These are phyloP conservation scores for Abscondita cerata DNA, from an alignment of 2,888 invertebrate genomes.

Conservation along the genomic window DNA sequence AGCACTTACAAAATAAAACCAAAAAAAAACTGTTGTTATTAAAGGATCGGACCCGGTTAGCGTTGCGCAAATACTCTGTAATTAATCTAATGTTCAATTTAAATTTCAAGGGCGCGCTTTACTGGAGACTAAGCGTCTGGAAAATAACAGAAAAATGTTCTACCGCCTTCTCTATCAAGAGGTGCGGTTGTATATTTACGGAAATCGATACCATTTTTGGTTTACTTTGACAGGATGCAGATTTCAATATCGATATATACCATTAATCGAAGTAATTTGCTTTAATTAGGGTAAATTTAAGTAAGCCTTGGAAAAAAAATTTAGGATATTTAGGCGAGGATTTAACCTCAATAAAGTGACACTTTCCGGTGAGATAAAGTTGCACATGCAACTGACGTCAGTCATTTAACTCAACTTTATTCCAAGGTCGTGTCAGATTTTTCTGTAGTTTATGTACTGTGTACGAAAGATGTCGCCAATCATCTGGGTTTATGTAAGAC, in stretches of 20 bases:
- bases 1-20: too few relatives aligned
- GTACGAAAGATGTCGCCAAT: too few relatives aligned
- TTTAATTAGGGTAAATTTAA: too few relatives aligned
- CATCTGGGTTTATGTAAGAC: background rate
- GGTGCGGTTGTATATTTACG: constrained; percentile 8
- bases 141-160: constrained; percentile 42
- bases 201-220: constrained; percentile 3
- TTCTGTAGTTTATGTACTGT: too few relatives aligned
- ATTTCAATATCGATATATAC: too few relatives aligned
- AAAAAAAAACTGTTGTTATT: too few relatives aligned
- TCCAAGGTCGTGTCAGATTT: constrained; percentile 45
- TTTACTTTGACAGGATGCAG: background rate
- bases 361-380: constrained; percentile 37
- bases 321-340: constrained; percentile 31
- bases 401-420: constrained; percentile 41
- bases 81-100: constrained; percentile 47
- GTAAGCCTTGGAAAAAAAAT: too few relatives aligned
- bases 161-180: constrained; percentile 11
- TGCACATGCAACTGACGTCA: constrained; percentile 43
- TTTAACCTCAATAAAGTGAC: constrained; percentile 39
- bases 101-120: constrained; percentile 40
- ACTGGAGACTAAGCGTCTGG: constrained; percentile 42
- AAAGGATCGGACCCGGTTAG: too few relatives aligned
- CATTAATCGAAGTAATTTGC: too few relatives aligned
- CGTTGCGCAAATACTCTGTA: constrained; percentile 29